Evolutionary conservation across 2,797 vertebrate species (phyloP).

Genomic region (Pristis pectinata): DNA sequence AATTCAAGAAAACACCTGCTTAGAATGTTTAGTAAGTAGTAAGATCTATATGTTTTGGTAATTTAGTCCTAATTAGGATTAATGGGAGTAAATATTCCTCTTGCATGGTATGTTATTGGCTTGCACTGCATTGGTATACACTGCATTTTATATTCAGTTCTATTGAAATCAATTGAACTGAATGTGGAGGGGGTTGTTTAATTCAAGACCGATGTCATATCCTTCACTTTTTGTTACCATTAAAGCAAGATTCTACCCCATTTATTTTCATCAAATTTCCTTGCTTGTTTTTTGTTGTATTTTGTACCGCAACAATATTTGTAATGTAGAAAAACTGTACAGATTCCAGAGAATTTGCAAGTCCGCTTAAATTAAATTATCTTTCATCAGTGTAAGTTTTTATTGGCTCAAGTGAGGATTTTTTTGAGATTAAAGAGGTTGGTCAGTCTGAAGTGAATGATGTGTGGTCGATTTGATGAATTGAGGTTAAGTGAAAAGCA

Average conservation of each 20-base stretch:
- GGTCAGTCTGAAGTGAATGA: neutral
- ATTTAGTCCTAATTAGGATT: neutral
- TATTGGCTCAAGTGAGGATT: neutral
- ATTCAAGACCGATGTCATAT: neutral
- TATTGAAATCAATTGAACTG: slow-evolving; percentile 6
- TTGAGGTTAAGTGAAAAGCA: neutral
- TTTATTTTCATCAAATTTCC: neutral
- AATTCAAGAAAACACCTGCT: neutral
- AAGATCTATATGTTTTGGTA: neutral
- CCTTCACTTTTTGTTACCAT: neutral
- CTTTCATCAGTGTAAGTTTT: neutral
- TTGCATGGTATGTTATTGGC: neutral
- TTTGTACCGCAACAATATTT: neutral
- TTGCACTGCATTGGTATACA: neutral
- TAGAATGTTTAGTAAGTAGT: neutral
- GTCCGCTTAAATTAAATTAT: too few species aligned
- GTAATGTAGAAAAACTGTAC: too few species aligned
- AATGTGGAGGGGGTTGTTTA: neutral
- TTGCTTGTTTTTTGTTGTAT: neutral
- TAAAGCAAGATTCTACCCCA: neutral
- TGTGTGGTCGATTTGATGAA: neutral
- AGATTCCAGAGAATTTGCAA: neutral
- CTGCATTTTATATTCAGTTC: neutral
- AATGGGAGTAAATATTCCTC: neutral
- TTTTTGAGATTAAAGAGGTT: neutral